A percentile compares a stretch with the other conserved stretches of the same genome.
Conservation (phyloP, 2,888 invertebrate genomes). For the Pseudeuparius sepicola region DNA sequence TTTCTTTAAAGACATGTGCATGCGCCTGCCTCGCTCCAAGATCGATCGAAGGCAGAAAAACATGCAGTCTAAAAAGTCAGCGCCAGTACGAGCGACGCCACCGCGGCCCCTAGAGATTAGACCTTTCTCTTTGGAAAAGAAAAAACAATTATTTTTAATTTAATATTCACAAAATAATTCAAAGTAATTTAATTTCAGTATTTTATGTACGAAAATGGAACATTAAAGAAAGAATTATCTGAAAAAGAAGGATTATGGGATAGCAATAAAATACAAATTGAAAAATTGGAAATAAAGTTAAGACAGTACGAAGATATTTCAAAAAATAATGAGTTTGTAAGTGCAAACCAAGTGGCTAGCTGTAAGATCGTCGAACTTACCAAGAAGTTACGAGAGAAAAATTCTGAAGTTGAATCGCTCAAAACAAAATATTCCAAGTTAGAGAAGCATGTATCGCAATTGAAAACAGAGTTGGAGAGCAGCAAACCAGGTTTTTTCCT, state of each 20-base stretch:
- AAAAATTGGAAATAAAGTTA: constrained; percentile 36
- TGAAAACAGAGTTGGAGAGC: constrained; percentile 26
- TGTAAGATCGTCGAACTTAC: constrained; percentile 58
- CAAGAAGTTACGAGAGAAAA: constrained; percentile 54
- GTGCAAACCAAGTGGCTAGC: constrained; percentile 47
- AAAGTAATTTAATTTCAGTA: too few species aligned
- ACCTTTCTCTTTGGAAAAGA: too few species aligned
- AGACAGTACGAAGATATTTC: constrained; percentile 38
- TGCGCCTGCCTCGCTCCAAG: too few species aligned
- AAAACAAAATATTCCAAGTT: constrained; percentile 49
- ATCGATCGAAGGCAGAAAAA: too few species aligned
- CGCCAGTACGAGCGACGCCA: too few species aligned
- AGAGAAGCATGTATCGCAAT: constrained; percentile 43
- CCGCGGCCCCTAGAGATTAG: too few species aligned
- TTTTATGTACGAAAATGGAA: too few species aligned
- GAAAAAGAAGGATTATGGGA: constrained; percentile 11
- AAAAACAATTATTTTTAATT: too few species aligned
- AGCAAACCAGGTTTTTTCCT: constrained; percentile 10
- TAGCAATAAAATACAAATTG: constrained; percentile 17
- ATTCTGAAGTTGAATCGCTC: constrained; percentile 49
- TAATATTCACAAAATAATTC: too few species aligned
- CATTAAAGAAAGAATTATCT: constrained; percentile 3
- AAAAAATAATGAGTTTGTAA: constrained; percentile 42
- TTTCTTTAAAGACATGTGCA: too few species aligned
- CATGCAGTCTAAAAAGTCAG: too few species aligned